Percentiles rank a stretch among this genome's conserved stretches.
Conservation (phyloP, 2,888 invertebrate species). For the Lasioglossum villosulum region DNA sequence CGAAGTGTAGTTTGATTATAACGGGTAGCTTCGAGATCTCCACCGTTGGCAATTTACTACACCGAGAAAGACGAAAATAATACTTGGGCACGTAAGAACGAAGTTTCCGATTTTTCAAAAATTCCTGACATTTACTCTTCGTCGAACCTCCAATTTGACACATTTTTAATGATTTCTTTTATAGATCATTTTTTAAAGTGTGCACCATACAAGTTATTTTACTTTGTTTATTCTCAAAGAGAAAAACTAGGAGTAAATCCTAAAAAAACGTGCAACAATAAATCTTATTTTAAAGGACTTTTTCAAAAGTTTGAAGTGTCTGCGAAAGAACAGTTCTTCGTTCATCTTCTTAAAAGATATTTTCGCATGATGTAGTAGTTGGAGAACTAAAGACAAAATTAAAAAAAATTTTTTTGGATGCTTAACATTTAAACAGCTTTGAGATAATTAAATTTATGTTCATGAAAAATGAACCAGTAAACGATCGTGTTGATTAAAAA, state of each 20-base stretch:
- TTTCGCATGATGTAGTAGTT: background rate
- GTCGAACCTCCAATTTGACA: background rate
- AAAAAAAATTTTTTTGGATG: too few relatives aligned
- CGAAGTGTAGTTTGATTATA: conserved; percentile 3
- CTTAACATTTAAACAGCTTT: background rate
- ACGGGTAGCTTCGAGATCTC: background rate
- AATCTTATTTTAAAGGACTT: too few relatives aligned
- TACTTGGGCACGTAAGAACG: background rate
- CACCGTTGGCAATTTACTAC: background rate
- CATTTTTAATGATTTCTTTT: background rate
- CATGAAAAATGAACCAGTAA: background rate
- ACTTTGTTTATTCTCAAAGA: background rate
- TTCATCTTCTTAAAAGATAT: too few relatives aligned
- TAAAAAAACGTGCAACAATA: too few relatives aligned
- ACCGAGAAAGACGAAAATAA: background rate
- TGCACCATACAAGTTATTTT: background rate
- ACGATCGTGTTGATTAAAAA: background rate
- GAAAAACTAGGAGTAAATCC: too few relatives aligned
- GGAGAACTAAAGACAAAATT: too few relatives aligned
- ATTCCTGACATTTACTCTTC: background rate
- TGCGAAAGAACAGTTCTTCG: too few relatives aligned
- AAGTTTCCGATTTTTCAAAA: background rate
- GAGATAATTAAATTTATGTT: background rate
- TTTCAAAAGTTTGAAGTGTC: too few relatives aligned
- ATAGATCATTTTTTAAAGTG: background rate